Base-by-base conservation (phyloP, 2,797 vertebrate species). In the Ateles fusciceps region DNA sequence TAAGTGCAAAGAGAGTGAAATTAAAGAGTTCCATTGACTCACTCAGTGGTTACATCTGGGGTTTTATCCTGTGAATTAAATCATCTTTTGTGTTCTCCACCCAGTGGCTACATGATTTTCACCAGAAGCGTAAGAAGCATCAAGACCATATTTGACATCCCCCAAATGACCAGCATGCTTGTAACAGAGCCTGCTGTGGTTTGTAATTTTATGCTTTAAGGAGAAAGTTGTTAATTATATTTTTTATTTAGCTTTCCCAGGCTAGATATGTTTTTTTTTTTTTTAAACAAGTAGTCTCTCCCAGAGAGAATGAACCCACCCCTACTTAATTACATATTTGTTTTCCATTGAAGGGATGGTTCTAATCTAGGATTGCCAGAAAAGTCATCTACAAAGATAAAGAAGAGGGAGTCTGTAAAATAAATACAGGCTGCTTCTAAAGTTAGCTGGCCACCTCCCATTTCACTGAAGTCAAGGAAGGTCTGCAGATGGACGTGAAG, bases 1-100 rank as follows among this genome's bases (percentile, higher is more conserved):
- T 59, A 0, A 13, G 55, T 72, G 89, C 42, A 57, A n/a, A 94
- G 48, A 97, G 95, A 80, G 44, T 85, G 42, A 85, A 98, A 83
- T 97, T 97, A 94, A 87, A 96, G 85, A 97, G 61, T 89, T 72
- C 36, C 76, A 46, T 64, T 74, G 59, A 30, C n/a, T 86, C 68
- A 28, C n/a, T 86, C 72, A 5, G 1, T 0, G 6, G 36, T 83
- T 59, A 0, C n/a, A 12, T 12, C 89, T 96, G 57, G 39, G 4
- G 8, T 96, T 97, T 78, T 95, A 89, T 61, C 52, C 94, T 94
- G n/a, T 22, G 95, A 97, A 98, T 97, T 98, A 97, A 72, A 90
- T 0, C 92, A 0, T 0, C 2, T 36, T 83, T 93, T 85, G 64
- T 85, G 90, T 48, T 44, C 83, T 97, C 97, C 88, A 95, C 97